A percentile compares a stretch with the other conserved stretches of the same genome.
Conservation (phyloP, 2,113 vertebrate genomes). For the Loxodonta africana region DNA sequence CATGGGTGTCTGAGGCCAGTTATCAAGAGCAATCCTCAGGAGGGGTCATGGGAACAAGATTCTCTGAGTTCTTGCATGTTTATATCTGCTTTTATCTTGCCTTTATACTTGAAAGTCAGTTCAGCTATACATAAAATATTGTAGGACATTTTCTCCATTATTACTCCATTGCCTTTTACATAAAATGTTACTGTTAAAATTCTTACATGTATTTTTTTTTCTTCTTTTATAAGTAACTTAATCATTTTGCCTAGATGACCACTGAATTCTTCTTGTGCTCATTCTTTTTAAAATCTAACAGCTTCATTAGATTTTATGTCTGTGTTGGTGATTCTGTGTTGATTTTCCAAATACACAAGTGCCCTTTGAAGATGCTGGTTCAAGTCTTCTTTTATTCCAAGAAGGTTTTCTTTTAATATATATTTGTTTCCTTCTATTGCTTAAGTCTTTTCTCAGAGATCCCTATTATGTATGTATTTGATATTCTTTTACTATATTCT, state of each 20-base stretch:
- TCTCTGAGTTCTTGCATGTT: too few species aligned
- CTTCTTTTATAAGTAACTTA: too few species aligned
- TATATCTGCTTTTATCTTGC: too few species aligned
- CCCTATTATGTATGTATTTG: background rate
- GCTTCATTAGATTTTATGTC: background rate
- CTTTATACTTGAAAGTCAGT: too few species aligned
- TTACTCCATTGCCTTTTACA: too few species aligned
- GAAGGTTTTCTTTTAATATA: background rate
- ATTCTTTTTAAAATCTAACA: background rate
- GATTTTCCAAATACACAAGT: background rate
- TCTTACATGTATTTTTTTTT: too few species aligned
- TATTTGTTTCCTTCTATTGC: background rate
- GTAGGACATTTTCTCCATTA: too few species aligned
- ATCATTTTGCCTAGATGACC: background rate
- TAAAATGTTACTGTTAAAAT: too few species aligned
- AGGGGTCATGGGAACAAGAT: too few species aligned
- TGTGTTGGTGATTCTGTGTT: background rate
- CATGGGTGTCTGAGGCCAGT: too few species aligned
- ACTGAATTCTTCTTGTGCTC: background rate
- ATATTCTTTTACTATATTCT: background rate
- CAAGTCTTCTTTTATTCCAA: background rate
- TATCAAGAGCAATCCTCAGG: too few species aligned
- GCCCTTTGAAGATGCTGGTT: background rate
- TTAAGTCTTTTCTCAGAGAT: background rate
- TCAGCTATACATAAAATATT: too few species aligned